Base-by-base conservation (phyloP, 2,888 invertebrate genomes). In the Blera fallax region DNA sequence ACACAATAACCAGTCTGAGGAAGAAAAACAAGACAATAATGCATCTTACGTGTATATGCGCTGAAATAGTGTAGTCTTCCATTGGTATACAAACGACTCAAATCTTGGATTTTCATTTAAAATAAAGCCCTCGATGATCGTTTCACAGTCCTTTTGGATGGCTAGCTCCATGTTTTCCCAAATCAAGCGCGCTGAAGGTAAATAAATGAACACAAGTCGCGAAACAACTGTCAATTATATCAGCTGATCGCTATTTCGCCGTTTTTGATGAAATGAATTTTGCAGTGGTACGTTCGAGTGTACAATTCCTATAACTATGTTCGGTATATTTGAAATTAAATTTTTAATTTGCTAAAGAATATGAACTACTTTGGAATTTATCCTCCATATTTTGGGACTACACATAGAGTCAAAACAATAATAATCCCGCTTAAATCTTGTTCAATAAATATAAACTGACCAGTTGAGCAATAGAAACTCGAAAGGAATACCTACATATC, bases 41-140 rank as follows among this genome's bases (percentile, higher is more conserved):
- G 0, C 0, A 14, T 2, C 80, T 70, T 76, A 85, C 84, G 69
- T 64, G 82, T 89, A 91, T 6, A 91, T 88, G 7, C 90, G 89
- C 6, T 90, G 89, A 58, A 91, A 89, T 34, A 88, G 87, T 58
- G 89, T 27, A 0, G 79, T 37, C 4, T 87, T 88, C 91, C 91
- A 91, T 69, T 89, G 88, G 3, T 87, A 43, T 5, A 89, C 89
- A 62, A 91, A 91, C 0, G 88, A 58, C 56, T 89, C 78, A 18
- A 91, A 91, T 7, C 4, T 64, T 48, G n/a, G 87, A 72, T 82
- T 80, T 43, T 45, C 85, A 14, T 72, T 82, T 1, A 58, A 50
- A 0, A 87, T 85, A 21, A 89, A 89, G 3, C 81, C 54, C 2
- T 88, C 88, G 5, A 89, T 88, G 11, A 89, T 69, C 7, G 52